phyloP scores from a whole-genome alignment of 2,113 vertebrate genomes.

The Picathartes gymnocephalus region DNA sequence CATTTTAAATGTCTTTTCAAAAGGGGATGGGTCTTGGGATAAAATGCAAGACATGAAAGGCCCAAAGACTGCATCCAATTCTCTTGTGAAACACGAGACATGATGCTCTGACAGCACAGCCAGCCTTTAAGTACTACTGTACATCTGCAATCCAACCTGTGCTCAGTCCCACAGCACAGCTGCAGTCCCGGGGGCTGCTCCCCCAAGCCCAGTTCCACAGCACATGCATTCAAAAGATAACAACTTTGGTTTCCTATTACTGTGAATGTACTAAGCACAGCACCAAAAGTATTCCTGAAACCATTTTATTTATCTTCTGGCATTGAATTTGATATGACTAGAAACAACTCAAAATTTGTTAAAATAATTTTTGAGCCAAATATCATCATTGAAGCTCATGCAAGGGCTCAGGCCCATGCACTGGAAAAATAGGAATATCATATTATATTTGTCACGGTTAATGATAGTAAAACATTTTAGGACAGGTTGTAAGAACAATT shows the following conservation, averaged over 20 bases:
- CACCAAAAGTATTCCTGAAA: not conserved
- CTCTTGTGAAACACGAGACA: not conserved
- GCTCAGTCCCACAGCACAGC: not conserved
- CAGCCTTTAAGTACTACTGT: not conserved
- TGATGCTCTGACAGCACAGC: not conserved
- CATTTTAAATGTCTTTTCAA: not conserved
- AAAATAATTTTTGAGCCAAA: not conserved
- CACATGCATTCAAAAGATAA: not conserved
- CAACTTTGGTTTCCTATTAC: not conserved
- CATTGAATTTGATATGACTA: not conserved
- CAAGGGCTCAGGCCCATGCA: not conserved
- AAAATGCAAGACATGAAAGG: not conserved
- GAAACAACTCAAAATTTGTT: not conserved
- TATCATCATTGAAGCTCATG: not conserved
- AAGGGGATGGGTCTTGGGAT: not conserved
- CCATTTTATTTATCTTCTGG: not conserved
- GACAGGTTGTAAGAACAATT: not conserved
- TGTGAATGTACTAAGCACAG: not conserved
- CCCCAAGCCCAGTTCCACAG: not conserved
- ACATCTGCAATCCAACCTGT: not conserved
- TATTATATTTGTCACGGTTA: not conserved
- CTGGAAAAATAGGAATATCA: not conserved
- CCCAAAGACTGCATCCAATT: not conserved
- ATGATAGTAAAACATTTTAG: not conserved
- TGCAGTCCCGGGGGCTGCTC: not conserved